Conservation (phyloP, 2,113 vertebrate species). For the Vanacampus margaritifer region DNA sequence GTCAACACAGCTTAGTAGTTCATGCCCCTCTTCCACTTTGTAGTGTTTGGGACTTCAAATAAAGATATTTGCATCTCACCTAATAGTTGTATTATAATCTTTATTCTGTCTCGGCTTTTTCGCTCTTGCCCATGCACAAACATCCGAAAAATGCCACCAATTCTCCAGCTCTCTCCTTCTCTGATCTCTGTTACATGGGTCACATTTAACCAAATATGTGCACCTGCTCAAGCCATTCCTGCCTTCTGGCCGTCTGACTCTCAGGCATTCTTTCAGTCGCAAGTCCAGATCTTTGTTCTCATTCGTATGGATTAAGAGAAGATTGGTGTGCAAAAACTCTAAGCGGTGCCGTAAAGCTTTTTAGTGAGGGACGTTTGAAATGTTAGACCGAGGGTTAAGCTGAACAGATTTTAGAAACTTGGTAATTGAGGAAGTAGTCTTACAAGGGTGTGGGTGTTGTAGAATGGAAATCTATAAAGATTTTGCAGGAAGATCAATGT, state of each 20-base stretch:
- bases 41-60: not conserved
- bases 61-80: not conserved
- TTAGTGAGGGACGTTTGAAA: slow-evolving; percentile 13
- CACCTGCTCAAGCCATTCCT: slow-evolving; percentile 12
- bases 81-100: not conserved
- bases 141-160: not conserved
- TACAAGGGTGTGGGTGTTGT: not conserved
- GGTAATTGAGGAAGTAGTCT: slow-evolving; percentile 3
- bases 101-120: not conserved
- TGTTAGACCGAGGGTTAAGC: not conserved
- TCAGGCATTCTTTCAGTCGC: slow-evolving; percentile 19
- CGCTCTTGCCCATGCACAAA: not conserved
- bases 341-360: slow-evolving; percentile 27
- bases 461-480: slow-evolving; percentile 14
- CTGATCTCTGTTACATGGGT: not conserved
- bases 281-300: slow-evolving; percentile 22
- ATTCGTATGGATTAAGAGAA: slow-evolving; percentile 23
- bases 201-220: not conserved
- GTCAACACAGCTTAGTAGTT: not conserved
- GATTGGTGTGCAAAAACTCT: slow-evolving; percentile 9
- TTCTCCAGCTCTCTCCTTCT: not conserved
- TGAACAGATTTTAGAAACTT: slow-evolving; percentile 13
- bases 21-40: not conserved
- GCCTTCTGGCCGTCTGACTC: slow-evolving; percentile 1
- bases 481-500: slow-evolving; percentile 3